Percentiles rank a stretch among this genome's conserved stretches.
These are phyloP conservation scores for Syrista parreyssii DNA, from an alignment of 2,888 invertebrate genomes.

Conservation along the genomic window DNA sequence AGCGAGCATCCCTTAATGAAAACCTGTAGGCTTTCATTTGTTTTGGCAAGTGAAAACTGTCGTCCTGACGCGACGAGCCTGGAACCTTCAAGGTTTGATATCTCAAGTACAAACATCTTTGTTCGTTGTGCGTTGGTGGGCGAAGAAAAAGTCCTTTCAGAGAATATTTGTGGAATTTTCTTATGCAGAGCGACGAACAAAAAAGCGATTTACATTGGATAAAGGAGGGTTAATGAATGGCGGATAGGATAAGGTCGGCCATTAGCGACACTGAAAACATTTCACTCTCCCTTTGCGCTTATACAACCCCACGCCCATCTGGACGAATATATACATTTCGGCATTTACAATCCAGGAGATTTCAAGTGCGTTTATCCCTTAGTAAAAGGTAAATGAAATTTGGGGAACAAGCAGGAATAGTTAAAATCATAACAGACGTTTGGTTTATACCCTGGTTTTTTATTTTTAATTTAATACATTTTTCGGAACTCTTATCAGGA, in stretches of 20 bases:
- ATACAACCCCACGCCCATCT: neutral
- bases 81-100: neutral
- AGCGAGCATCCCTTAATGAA: neutral
- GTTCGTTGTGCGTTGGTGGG: neutral
- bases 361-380: neutral
- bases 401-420: neutral
- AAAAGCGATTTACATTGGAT: conserved; percentile 23
- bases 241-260: conserved; percentile 34
- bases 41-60: neutral
- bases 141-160: conserved; percentile 25
- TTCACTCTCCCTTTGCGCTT: conserved; percentile 8
- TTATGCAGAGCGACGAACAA: neutral
- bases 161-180: conserved; percentile 17
- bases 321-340: neutral
- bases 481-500: neutral
- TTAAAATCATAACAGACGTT: neutral
- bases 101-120: neutral
- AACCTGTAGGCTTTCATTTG: neutral
- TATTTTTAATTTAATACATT: neutral
- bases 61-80: neutral
- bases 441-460: neutral
- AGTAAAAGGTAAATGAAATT: neutral
- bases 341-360: neutral
- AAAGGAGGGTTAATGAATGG: conserved; percentile 37
- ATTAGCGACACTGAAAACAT: conserved; percentile 38